Conservation (phyloP, 2,113 vertebrate species). For the Antigone vipio region DNA sequence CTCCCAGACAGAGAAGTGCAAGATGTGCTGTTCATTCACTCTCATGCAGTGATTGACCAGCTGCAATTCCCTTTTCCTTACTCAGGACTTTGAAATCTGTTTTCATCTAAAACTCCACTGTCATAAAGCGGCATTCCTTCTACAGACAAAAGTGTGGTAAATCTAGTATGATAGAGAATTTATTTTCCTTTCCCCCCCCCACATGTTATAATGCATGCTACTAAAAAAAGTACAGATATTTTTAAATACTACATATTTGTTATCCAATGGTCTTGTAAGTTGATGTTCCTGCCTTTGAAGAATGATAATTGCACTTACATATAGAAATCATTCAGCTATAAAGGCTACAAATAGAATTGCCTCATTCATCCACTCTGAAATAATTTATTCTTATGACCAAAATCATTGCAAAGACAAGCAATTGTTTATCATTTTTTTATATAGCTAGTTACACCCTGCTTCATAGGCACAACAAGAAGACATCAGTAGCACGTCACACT, state of each 20-base stretch:
- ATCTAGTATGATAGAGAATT: neutral
- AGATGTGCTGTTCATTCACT: conserved; percentile 23
- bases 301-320: neutral
- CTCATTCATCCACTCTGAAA: neutral
- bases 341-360: neutral
- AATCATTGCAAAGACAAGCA: neutral
- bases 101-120: neutral
- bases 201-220: neutral
- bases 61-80: conserved; percentile 31
- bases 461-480: neutral
- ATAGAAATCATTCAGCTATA: neutral
- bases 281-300: neutral
- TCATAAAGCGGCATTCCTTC: neutral
- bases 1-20: neutral
- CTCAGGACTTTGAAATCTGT: neutral
- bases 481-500: neutral
- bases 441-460: neutral
- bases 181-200: neutral
- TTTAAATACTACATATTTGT: neutral
- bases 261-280: neutral
- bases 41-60: conserved; percentile 29
- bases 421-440: neutral
- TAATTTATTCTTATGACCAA: neutral
- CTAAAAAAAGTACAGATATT: neutral
- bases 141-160: neutral